phyloP scores from a whole-genome alignment of 2,113 vertebrate genomes.

The Aegithalos caudatus region DNA sequence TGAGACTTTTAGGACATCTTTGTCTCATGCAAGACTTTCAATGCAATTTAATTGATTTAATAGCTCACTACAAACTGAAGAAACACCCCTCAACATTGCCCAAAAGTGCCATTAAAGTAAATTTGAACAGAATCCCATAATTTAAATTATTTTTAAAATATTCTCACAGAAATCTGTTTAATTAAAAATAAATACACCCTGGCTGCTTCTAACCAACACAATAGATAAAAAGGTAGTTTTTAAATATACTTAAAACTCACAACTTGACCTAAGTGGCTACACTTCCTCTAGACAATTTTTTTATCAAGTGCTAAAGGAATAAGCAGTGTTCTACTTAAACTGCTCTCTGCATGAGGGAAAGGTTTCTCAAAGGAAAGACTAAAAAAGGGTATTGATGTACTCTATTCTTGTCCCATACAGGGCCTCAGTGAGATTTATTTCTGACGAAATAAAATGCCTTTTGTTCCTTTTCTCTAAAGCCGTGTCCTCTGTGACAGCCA shows the following conservation, averaged over 20 bases:
- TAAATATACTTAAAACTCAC: not conserved
- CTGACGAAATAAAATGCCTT: conserved; percentile 35
- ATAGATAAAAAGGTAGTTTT: not conserved
- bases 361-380: conserved; percentile 6
- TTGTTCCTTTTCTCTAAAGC: conserved; percentile 39
- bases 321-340: not conserved
- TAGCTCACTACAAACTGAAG: not conserved
- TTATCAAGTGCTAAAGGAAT: not conserved
- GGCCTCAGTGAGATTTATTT: not conserved
- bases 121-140: not conserved
- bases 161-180: not conserved
- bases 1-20: not conserved
- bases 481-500: not conserved
- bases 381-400: not conserved
- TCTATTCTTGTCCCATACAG: not conserved
- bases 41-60: not conserved
- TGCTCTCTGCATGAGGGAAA: not conserved
- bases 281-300: not conserved
- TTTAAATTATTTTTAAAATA: not conserved
- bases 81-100: not conserved
- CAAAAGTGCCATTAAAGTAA: not conserved
- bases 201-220: not conserved
- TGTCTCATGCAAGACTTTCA: not conserved
- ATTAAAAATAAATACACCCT: not conserved
- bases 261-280: not conserved